These are phyloP conservation scores for Neolamprologus cancellatus DNA, from an alignment of 2,113 vertebrate species.

Conservation along the genomic window DNA sequence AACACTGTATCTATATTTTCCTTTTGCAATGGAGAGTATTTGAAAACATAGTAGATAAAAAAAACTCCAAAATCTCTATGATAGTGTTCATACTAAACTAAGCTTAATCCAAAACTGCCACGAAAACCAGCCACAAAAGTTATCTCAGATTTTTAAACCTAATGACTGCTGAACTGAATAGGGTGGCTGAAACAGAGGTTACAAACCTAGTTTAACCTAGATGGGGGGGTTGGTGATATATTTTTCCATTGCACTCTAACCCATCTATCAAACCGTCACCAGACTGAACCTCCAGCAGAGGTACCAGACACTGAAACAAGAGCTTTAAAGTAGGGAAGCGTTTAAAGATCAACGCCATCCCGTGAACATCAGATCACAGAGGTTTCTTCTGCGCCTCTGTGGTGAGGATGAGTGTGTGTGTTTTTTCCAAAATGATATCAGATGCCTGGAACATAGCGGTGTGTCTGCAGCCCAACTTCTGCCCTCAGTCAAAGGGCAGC, in stretches of 20 bases:
- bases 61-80: background rate
- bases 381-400: background rate
- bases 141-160: constrained; percentile 10
- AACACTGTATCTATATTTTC: background rate
- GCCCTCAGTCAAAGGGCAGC: constrained; percentile 2
- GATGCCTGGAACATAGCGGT: background rate
- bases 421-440: constrained; percentile 9
- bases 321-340: background rate
- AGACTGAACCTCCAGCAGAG: constrained; percentile 1
- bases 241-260: background rate
- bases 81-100: background rate
- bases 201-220: background rate
- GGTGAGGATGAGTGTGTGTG: background rate
- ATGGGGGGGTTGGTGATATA: background rate
- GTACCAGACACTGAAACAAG: background rate
- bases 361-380: background rate
- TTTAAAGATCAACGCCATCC: background rate
- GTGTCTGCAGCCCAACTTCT: background rate
- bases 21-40: background rate
- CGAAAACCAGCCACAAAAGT: background rate
- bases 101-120: background rate
- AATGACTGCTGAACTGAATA: constrained; percentile 52
- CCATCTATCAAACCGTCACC: background rate
- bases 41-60: background rate
- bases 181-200: constrained; percentile 34